Base-by-base conservation (phyloP, 2,888 invertebrate species). In the Hermaeophaga mercurialis region DNA sequence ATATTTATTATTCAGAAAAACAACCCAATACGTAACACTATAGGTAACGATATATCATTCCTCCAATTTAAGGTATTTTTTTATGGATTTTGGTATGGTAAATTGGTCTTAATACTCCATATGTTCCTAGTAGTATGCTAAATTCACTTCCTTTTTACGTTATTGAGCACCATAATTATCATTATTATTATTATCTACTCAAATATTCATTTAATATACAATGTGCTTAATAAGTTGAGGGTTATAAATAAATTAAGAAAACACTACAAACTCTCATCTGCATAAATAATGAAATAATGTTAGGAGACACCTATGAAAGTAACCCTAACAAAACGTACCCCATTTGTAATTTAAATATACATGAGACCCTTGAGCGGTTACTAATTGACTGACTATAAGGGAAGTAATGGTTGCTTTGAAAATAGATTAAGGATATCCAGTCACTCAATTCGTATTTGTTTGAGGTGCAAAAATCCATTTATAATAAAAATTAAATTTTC, bases 331-430 rank as follows among this genome's bases (percentile, higher is more conserved):
- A 46, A 46, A 46, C 31, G 31, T 46, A 19, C 33, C 47, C 36
- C 22, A 34, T 47, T 47, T 39, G 36, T 34, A 47, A 47, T 47
- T 47, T 47, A 47, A 47, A 47, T 47, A 47, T 47, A 33, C 36
- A 47, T 47, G 36, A 46, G 33, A 46, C 34, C 31, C 46, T 46
- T 33, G 34, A 34, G 47, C 47, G 19, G 19, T 47, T 14, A 24
- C 47, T 47, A 47, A 47, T 47, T 47, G 17, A 47, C 34, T 22
- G 19, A 12, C 47, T 22, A 47, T 34, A 36, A 19, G 47, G 47
- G 12, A 17, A 19, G 14, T 39, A 34, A 26, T 47, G 12, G 22
- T 47, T 47, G 47, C 36, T 47, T 47, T 47, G 11, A 15, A 31
- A 46, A 46, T 33, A 46, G 45, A 46, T 18, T 46, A 6, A 33